Evolutionary conservation across 2,888 invertebrate species (phyloP), one percentile per base, ranked within the genome.

Genomic region (Biston betularia): DNA sequence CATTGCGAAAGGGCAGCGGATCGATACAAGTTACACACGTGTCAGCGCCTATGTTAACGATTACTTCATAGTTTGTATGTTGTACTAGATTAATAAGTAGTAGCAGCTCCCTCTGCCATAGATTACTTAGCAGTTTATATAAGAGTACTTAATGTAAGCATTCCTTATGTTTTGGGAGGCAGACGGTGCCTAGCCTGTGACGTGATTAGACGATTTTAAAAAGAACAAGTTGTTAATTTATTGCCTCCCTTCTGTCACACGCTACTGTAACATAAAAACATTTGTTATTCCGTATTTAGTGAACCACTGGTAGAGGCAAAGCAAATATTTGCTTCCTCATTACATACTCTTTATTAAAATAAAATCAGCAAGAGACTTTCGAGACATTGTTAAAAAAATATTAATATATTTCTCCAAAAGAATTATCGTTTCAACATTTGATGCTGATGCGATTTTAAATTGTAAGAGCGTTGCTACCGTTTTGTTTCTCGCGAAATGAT

Each of bases 231-330:
- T n/a, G n/a, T n/a, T n/a, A n/a, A n/a, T n/a, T n/a, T n/a, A n/a
- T n/a, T n/a, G n/a, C n/a, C n/a, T n/a, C n/a, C n/a, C n/a, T n/a
- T n/a, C n/a, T n/a, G n/a, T n/a, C n/a, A n/a, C n/a, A 74, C 74
- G 74, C 74, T 38, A 69, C 24, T 63, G 63, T 66, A 64, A 71
- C 61, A 66, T 58, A 10, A 11, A 33, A 53, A 59, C 48, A 58
- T 70, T 65, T 45, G 58, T 55, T 58, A 65, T 71, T 71, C 53
- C n/a, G n/a, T n/a, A n/a, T n/a, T n/a, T n/a, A n/a, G 58, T 63
- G 40, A 65, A 64, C 38, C 34, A 53, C 38, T 44, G 8, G 35
- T 45, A 40, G 7, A 9, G 12, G 14, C n/a, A n/a, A n/a, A 42
- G 49, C 38, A 45, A 14, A 14, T 34, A 35, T 38, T 58, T 67